Base-by-base conservation (phyloP, 2,113 vertebrate species). In the Gadus macrocephalus region DNA sequence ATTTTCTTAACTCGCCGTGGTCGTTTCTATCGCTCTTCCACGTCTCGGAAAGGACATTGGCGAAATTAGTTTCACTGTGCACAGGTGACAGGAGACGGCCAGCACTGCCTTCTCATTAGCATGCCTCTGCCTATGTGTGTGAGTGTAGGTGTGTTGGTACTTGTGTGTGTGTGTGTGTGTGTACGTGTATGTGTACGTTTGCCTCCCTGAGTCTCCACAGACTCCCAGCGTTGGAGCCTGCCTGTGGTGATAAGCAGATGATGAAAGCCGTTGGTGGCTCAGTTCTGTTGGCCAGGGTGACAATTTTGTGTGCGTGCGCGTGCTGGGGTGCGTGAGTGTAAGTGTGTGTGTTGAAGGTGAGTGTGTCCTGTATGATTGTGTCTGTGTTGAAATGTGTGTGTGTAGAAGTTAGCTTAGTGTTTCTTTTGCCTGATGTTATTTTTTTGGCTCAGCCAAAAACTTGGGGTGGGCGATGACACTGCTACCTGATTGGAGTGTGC, bases 401-500 rank as follows among this genome's bases (percentile, higher is more conserved):
- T 69, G 58, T 74, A 69, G 67, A 67, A 35, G 19, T 15, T 28
- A 5, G 25, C 22, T 22, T 62, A 3, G n/a, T 62, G n/a, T 7
- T 7, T 49, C 25, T 25, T 25, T 20, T 62, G 60, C n/a, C n/a
- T 22, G 8, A 19, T 14, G 17, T 60, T n/a, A 5, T 35, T 35
- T 35, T 35, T 35, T 35, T 35, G 31, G 4, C 31, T 35, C 4
- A 35, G 5, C 31, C 31, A 35, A 35, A 35, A 35, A 35, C 31
- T 28, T 56, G 61, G 81, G 64, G 70, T 58, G 75, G 66, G 68
- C 71, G 42, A 25, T 20, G 67, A 27, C 31, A 20, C 25, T 31
- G 15, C 42, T 83, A 87, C 87, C 86, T 84, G 80, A n/a, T 70
- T 38, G 67, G 80, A 78, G 68, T 90, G 89, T 76, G 89, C 67